A percentile compares a stretch with the other conserved stretches of the same genome.
These are phyloP conservation scores for Brachypodius melanocephalos DNA, from an alignment of 2,113 vertebrate species.

Conservation along the genomic window DNA sequence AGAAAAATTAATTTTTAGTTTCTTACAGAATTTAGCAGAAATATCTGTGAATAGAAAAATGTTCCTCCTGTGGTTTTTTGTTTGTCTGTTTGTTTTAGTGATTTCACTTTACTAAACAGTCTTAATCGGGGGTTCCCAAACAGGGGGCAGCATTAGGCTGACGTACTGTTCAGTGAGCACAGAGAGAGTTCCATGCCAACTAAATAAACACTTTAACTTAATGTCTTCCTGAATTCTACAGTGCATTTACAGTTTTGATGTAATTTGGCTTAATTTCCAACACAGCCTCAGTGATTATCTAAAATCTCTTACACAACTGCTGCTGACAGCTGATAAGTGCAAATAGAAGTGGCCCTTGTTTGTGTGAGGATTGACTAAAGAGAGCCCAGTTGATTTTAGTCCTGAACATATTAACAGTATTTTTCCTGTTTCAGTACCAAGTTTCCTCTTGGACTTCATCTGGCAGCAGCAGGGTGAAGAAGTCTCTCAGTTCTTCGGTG, in stretches of 20 bases:
- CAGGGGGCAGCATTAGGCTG: not conserved
- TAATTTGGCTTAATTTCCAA: not conserved
- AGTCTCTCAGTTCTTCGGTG: conserved; percentile 30
- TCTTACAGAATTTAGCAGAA: not conserved
- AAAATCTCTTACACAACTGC: not conserved
- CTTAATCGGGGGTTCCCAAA: not conserved
- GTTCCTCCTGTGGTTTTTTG: not conserved
- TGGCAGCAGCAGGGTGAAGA: conserved; percentile 35
- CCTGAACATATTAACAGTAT: not conserved
- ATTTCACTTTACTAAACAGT: not conserved
- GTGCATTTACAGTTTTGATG: not conserved
- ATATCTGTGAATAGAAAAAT: not conserved
- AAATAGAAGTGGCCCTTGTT: not conserved
- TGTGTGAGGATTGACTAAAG: conserved; percentile 10
- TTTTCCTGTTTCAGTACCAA: not conserved
- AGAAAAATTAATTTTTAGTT: not conserved
- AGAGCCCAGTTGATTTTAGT: conserved; percentile 1
- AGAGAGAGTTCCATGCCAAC: not conserved
- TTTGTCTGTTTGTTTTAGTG: not conserved
- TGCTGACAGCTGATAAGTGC: conserved; percentile 40
- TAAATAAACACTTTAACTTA: not conserved
- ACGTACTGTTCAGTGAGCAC: not conserved
- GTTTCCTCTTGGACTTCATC: not conserved
- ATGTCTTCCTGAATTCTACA: not conserved
- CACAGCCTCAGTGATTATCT: not conserved